Evolutionary conservation across 1,140 invertebrate genomes (phyloP).

Genomic region (Leptinotarsa undecemlineata): DNA sequence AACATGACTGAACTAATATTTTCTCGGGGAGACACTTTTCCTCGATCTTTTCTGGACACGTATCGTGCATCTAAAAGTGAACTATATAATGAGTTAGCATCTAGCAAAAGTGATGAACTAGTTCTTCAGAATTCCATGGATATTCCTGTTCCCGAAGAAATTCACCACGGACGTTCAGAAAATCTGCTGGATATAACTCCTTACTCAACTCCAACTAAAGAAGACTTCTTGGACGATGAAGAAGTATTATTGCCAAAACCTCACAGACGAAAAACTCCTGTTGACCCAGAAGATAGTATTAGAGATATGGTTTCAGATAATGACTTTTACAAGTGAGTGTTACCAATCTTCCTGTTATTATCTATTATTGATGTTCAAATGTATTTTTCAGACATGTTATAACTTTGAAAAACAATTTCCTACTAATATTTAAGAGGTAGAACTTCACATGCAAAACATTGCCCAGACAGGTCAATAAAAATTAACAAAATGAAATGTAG

Average conservation of each 20-base stretch:
- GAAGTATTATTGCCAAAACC: constrained; percentile 43
- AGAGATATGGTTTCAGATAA: constrained; percentile 68
- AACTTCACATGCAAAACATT: no score
- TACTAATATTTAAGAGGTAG: no score
- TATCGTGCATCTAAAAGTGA: constrained; percentile 47
- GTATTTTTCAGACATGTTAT: no score
- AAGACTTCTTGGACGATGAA: constrained; percentile 48
- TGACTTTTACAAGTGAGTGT: constrained; percentile 64
- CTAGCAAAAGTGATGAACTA: constrained; percentile 54
- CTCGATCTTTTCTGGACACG: constrained; percentile 50
- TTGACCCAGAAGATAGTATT: constrained; percentile 67
- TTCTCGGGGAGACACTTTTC: constrained; percentile 53
- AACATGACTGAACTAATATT: constrained; percentile 53
- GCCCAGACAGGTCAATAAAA: no score
- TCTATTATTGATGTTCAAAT: no score
- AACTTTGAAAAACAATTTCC: no score
- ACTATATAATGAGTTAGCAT: constrained; percentile 50
- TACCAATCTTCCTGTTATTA: not conserved
- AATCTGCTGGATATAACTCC: constrained; percentile 46
- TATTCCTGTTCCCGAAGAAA: constrained; percentile 48
- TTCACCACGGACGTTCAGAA: constrained; percentile 53
- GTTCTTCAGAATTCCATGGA: constrained; percentile 51
- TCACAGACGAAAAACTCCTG: constrained; percentile 40
- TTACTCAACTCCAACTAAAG: constrained; percentile 45
- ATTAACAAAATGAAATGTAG: no score